Base-by-base conservation (phyloP, 2,888 invertebrate genomes). In the Epinotia nisella region DNA sequence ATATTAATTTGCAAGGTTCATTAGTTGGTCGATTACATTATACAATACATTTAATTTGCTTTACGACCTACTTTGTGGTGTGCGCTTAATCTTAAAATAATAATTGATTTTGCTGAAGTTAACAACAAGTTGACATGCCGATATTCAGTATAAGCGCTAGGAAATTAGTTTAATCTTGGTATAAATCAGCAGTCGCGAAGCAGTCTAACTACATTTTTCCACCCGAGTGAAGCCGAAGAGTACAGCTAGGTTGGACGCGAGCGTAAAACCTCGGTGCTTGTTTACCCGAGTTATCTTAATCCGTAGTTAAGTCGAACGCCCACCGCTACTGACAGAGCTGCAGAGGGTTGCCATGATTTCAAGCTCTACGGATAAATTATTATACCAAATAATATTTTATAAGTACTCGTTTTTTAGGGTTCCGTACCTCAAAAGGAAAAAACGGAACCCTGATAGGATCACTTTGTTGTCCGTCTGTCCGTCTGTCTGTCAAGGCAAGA, bases 251-350 rank as follows among this genome's bases (percentile, higher is more conserved):
- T 61, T 49, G n/a, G 72, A 68, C 56, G 41, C 67, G 35, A 68
- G 56, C 69, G 53, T 49, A 59, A 75, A 78, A 78, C 77, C 75
- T 61, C 68, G 71, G 78, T 80, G 78, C 78, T 78, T 74, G 80
- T 73, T 75, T 68, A 71, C 78, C 65, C 59, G 69, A 55, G 65
- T 75, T 75, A 75, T 70, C 75, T 75, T 60, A 69, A 75, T 75
- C 72, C 69, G 49, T 35, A 64, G 60, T 73, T 68, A 64, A 64
- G 39, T 59, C 59, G 45, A 69, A 75, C 75, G 75, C 75, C 75
- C 72, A 75, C 75, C 45, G 71, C 75, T 75, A 72, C 75, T 45
- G 72, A 68, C 59, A 58, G 70, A 65, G 17, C 60, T 60, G 41
- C 45, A 9, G 7, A 51, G 53, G 24, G 39, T 41, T 17, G 45